Base-by-base conservation (phyloP, 2,113 vertebrate species). In the Carlito syrichta region DNA sequence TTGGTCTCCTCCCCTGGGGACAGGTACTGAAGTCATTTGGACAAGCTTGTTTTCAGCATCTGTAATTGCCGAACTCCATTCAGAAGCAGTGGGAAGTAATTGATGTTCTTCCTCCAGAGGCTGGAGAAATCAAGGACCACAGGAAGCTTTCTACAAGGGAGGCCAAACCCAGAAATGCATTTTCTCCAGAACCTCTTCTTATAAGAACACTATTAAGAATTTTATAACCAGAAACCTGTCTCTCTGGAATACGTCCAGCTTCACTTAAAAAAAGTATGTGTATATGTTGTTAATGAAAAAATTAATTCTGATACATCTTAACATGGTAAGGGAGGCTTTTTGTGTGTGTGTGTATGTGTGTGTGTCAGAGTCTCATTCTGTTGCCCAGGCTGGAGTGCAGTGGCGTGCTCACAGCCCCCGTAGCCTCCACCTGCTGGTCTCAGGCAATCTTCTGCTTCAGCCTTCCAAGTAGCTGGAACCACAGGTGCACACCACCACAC, bases 111-210 rank as follows among this genome's bases (percentile, higher is more conserved):
- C 50, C 60, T 86, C 60, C 20, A 54, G 87, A 78, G 78, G 43
- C 74, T 93, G 74, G 62, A 95, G 86, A 95, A 90, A 95, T 96
- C 69, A 90, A 69, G 88, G 90, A 56, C 48, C 79, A 92, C 19
- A n/a, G 63, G 58, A 81, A 38, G 7, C 45, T 83, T 94, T 94
- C 93, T 69, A 2, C 66, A 91, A 96, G 88, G 50, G 60, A 91
- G 14, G 54, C 56, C 54, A 84, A 88, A 73, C 17, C 32, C 54
- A 62, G 76, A 94, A 90, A 82, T 96, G 92, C 69, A 82, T 92
- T 81, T 96, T 83, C 45, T 78, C 77, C 13, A 81, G 58, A 90
- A 45, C 45, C 54, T 60, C 52, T 82, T 76, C 56, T 88, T 90
- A 50, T 77, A 86, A 73, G 38, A 58, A 71, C 60, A 62, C 38